These are phyloP conservation scores for Acropora tenuis DNA, from an alignment of 64 coral and sea anemone genomes.

Conservation along the genomic window DNA sequence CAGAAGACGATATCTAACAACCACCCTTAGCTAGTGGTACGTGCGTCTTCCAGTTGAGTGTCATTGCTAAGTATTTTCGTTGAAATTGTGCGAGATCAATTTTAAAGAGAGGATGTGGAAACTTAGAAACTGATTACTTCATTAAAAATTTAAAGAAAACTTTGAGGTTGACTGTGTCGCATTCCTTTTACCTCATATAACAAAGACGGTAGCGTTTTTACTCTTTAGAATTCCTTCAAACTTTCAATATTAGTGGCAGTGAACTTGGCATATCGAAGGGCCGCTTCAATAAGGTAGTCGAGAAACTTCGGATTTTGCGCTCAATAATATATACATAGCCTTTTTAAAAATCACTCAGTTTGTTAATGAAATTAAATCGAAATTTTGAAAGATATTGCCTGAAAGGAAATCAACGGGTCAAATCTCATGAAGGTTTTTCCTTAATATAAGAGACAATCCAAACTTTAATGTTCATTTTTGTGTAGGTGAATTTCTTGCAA, in stretches of 20 bases:
- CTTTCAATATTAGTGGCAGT: too few species aligned
- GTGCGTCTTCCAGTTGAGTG: too few species aligned
- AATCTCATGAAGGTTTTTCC: not conserved
- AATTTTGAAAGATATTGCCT: not conserved
- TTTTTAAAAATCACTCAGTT: constrained; percentile 3
- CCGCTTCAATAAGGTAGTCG: too few species aligned
- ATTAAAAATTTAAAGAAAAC: constrained; percentile 43
- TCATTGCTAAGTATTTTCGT: too few species aligned
- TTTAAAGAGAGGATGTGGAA: not conserved
- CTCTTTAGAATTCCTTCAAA: too few species aligned
- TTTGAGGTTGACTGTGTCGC: too few species aligned
- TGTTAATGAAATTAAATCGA: constrained; percentile 7
- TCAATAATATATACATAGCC: not conserved
- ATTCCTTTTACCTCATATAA: too few species aligned
- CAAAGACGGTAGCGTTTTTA: too few species aligned
- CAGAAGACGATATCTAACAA: too few species aligned
- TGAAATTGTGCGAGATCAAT: not conserved
- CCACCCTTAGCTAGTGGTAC: too few species aligned
- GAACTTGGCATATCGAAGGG: too few species aligned
- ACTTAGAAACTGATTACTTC: constrained; percentile 9
- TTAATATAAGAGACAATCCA: not conserved
- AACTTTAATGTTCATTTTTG: constrained; percentile 8
- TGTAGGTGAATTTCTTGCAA: not conserved
- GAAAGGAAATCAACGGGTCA: not conserved
- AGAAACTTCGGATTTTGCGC: not conserved